Percentiles rank a stretch among this genome's conserved stretches.
These are phyloP conservation scores for Lichenostomus cassidix DNA, from an alignment of 2,113 vertebrate genomes.

Conservation along the genomic window DNA sequence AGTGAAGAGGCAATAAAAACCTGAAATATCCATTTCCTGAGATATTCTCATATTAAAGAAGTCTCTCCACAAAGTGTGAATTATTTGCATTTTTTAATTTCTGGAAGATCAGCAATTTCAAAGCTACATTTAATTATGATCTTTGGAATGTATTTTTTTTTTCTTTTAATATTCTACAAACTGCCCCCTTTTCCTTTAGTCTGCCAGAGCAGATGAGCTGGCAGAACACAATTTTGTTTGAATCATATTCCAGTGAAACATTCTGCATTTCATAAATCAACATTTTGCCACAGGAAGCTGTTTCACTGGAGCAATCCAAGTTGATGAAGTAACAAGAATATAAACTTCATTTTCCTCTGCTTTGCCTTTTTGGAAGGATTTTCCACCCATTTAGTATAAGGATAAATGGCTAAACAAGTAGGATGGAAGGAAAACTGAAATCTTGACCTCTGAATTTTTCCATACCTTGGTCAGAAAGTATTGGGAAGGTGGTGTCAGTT, in stretches of 20 bases:
- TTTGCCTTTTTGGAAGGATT: neutral
- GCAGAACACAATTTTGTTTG: slow-evolving; percentile 7
- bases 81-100: slow-evolving; percentile 29
- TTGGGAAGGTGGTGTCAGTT: neutral
- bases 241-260: neutral
- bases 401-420: neutral
- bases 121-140: neutral
- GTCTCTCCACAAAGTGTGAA: neutral
- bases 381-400: neutral
- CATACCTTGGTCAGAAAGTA: neutral
- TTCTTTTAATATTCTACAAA: neutral
- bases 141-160: neutral
- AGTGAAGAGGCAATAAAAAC: neutral
- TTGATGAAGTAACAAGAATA: neutral
- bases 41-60: neutral
- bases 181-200: neutral
- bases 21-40: neutral
- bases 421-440: neutral
- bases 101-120: neutral
- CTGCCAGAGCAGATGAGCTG: neutral
- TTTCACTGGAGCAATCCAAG: neutral
- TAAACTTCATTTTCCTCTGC: neutral
- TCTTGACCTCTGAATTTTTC: neutral
- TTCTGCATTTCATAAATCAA: neutral
- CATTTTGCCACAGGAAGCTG: neutral